Base-by-base conservation (phyloP, 2,888 invertebrate species). In the Rhingia campestris region DNA sequence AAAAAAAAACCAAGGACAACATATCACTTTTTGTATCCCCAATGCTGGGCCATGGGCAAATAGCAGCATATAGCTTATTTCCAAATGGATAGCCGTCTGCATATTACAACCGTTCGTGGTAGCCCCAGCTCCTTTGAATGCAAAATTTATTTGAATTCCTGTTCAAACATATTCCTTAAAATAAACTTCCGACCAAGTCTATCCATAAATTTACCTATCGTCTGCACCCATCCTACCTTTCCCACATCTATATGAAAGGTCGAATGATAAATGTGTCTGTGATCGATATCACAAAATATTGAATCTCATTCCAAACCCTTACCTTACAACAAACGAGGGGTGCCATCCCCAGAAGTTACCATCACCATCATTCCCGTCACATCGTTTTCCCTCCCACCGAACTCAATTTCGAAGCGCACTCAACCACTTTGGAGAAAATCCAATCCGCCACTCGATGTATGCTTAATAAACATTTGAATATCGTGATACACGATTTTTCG, bases 371-470 rank as follows among this genome's bases (percentile, higher is more conserved):
- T 10, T 6, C 35, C 54, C 30, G 33, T 30, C 39, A 51, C 22
- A 22, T 22, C 22, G 22, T 22, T 22, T 22, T 22, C 22, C 1
- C 22, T 22, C 22, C 22, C 22, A 2, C 22, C 22, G 22, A 22
- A 22, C 53, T 43, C 72, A 37, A 53, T 54, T 49, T 35, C 67
- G 22, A 22, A 37, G 12, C 22, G 45, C 53, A 32, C 67, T 76
- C 59, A 69, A 61, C 49, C 61, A 54, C 61, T 75, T 66, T 67
- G 30, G 35, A 54, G 59, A 51, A 61, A 67, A 76, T 67, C 59
- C 67, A 76, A 76, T 76, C 45, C 59, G 59, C 67, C 75, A 67
- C 75, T 76, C 75, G 35, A 75, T 69, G 33, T 76, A 61, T 73
- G 73, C 66, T 61, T 64, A 67, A 73, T 73, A 61, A 80, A 72